Evolutionary conservation across 1,140 invertebrate species (phyloP).

Genomic region (Rhagoletis pomonella): DNA sequence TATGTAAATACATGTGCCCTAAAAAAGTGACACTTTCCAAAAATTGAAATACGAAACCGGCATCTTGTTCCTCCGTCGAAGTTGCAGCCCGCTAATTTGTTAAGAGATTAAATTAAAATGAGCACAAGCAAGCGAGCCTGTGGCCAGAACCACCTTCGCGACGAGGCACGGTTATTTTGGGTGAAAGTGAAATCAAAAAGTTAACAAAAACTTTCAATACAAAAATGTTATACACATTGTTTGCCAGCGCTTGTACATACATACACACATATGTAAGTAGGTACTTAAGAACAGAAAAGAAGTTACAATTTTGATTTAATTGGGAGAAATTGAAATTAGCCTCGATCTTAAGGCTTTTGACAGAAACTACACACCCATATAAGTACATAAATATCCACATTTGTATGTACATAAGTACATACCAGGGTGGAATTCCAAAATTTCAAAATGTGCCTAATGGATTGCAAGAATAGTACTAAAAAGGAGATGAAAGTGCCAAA

Average conservation of each 20-base stretch:
- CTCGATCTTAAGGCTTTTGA: not conserved
- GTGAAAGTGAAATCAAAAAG: conserved; percentile 37
- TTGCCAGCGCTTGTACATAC: too few species aligned
- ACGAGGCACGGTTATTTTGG: not conserved
- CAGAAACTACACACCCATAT: not conserved
- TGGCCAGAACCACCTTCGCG: not conserved
- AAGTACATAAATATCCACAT: not conserved
- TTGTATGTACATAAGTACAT: too few species aligned
- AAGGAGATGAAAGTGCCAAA: too few species aligned
- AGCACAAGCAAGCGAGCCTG: conserved; percentile 23
- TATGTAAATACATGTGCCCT: not conserved
- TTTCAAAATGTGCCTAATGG: too few species aligned
- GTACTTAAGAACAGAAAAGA: conserved; percentile 30
- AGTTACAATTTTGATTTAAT: conserved; percentile 28
- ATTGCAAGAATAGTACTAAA: too few species aligned
- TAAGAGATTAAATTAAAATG: conserved; percentile 10
- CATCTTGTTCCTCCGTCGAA: conserved; percentile 12
- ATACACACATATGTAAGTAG: not conserved
- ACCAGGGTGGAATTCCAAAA: too few species aligned
- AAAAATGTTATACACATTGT: not conserved
- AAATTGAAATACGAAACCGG: not conserved
- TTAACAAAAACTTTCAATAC: not conserved
- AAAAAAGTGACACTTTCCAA: conserved; percentile 48
- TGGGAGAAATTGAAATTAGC: conserved; percentile 37
- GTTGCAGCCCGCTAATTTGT: conserved; percentile 32